Evolutionary conservation across 2,888 invertebrate genomes (phyloP).

Genomic region (Eristalinus sepulchralis): DNA sequence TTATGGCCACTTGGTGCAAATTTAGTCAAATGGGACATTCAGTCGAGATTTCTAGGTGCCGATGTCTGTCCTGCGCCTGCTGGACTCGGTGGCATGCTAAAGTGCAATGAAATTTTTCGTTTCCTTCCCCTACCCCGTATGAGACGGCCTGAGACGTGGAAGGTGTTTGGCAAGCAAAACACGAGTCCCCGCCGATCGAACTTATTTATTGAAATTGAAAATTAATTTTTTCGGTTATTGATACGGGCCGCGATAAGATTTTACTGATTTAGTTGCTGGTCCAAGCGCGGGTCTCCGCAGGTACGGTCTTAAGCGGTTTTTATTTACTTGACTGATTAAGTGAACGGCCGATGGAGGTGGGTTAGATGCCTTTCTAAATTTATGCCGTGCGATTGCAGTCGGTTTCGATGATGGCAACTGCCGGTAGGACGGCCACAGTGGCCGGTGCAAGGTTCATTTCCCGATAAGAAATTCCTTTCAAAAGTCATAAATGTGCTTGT

Average conservation of each 20-base stretch:
- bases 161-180: conserved; percentile 39
- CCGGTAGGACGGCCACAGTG: not conserved
- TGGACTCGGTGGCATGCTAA: conserved; percentile 37
- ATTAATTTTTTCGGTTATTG: conserved; percentile 67
- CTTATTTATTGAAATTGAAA: conserved; percentile 66
- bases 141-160: not conserved
- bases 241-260: conserved; percentile 64
- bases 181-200: conserved; percentile 49
- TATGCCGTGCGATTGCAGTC: not conserved
- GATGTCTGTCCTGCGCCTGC: conserved; percentile 40
- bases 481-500: not conserved
- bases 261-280: conserved; percentile 55
- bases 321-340: conserved; percentile 39
- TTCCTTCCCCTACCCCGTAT: not conserved
- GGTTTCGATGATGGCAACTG: not conserved
- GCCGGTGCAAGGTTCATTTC: not conserved
- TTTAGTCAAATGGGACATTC: conserved; percentile 65
- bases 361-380: conserved; percentile 35
- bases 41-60: conserved; percentile 60
- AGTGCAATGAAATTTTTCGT: conserved; percentile 59
- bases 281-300: conserved; percentile 38
- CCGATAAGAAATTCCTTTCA: not conserved
- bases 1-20: conserved; percentile 64
- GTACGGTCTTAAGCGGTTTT: conserved; percentile 40
- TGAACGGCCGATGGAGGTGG: conserved; percentile 37